phyloP scores from a whole-genome alignment of 2,888 invertebrate species.

The Epistrophe grossulariae region DNA sequence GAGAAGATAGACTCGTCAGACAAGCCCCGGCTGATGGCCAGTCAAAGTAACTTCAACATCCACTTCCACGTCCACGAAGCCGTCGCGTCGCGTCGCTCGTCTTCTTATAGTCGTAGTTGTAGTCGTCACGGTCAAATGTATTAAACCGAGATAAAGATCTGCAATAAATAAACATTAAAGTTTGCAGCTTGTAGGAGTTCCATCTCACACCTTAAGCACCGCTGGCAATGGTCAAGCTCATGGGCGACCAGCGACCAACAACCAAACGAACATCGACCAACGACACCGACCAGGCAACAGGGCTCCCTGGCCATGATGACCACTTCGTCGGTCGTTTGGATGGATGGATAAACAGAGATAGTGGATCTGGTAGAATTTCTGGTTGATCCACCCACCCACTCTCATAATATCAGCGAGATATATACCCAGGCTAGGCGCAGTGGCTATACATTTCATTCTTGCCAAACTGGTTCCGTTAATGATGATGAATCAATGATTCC shows the following conservation, averaged over 20 bases:
- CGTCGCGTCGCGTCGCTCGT: slow-evolving; percentile 2
- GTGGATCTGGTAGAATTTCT: slow-evolving; percentile 62
- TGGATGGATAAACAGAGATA: slow-evolving; percentile 53
- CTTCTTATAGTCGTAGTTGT: slow-evolving; percentile 22
- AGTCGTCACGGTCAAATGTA: slow-evolving; percentile 71
- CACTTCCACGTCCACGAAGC: slow-evolving; percentile 6
- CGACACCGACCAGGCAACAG: slow-evolving; percentile 26
- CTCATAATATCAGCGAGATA: background rate
- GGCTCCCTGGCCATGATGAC: slow-evolving; percentile 22
- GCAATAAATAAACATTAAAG: slow-evolving; percentile 75
- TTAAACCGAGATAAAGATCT: slow-evolving; percentile 73
- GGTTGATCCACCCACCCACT: slow-evolving; percentile 68
- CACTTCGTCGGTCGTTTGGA: slow-evolving; percentile 9
- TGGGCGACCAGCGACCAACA: slow-evolving; percentile 33
- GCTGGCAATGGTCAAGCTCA: slow-evolving; percentile 62
- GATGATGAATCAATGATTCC: slow-evolving; percentile 76
- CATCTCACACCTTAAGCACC: slow-evolving; percentile 71
- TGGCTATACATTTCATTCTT: slow-evolving; percentile 41
- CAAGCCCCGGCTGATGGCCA: slow-evolving; percentile 42
- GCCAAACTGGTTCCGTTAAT: slow-evolving; percentile 71
- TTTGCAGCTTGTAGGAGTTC: slow-evolving; percentile 73
- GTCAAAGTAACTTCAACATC: slow-evolving; percentile 39
- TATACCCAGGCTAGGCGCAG: slow-evolving; percentile 3
- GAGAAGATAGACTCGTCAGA: slow-evolving; percentile 62
- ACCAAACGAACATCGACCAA: slow-evolving; percentile 11